Evolutionary conservation across 1,140 invertebrate species (phyloP).

Genomic region (Pogonomyrmex barbatus): DNA sequence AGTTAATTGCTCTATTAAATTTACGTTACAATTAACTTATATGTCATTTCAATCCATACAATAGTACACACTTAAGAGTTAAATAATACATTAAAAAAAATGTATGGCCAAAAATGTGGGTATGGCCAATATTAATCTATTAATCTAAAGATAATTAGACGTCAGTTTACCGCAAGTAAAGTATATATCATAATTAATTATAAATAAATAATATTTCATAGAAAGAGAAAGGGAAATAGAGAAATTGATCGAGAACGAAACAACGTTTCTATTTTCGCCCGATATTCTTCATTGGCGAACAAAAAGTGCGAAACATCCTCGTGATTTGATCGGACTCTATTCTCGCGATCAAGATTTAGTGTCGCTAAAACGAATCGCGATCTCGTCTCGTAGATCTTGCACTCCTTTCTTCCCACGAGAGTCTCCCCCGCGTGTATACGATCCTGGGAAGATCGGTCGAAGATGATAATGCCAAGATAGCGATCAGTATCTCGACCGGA

Average conservation of each 20-base stretch:
- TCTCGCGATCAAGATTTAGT: conserved; percentile 69
- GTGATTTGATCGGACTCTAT: conserved; percentile 43
- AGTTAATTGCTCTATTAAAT: not conserved
- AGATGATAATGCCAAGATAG: conserved; percentile 80
- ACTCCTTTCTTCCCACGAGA: conserved; percentile 79
- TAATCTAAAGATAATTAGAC: not conserved
- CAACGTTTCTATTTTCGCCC: conserved; percentile 36
- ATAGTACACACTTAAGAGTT: not conserved
- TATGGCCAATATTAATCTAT: not conserved
- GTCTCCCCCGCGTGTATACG: conserved; percentile 72
- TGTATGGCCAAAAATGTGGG: not conserved
- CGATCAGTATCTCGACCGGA: conserved; percentile 80
- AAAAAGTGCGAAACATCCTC: conserved; percentile 30
- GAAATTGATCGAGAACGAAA: not conserved
- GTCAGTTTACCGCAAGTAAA: not conserved
- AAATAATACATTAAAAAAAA: too few species aligned
- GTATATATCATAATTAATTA: not conserved
- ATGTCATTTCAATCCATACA: not conserved
- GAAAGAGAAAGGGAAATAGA: not conserved
- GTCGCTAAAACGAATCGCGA: conserved; percentile 62
- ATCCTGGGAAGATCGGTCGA: conserved; percentile 80
- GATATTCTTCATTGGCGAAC: conserved; percentile 28
- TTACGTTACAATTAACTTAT: not conserved
- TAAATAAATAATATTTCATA: not conserved
- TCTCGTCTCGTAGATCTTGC: conserved; percentile 69